Base-by-base conservation (phyloP, 1,140 invertebrate species). In the Caenorhabditis remanei region DNA sequence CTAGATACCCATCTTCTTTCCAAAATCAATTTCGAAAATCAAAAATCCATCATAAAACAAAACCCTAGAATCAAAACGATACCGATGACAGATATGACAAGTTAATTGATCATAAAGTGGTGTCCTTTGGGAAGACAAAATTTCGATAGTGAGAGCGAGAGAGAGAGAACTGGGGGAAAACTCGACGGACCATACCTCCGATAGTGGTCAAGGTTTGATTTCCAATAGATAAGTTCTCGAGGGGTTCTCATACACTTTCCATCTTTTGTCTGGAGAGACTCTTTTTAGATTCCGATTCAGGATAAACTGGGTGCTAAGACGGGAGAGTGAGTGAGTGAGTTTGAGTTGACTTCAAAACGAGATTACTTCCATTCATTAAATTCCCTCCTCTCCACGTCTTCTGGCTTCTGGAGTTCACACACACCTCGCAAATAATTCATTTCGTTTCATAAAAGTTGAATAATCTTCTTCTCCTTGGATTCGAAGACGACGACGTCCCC, bases 361-460 rank as follows among this genome's bases (percentile, higher is more conserved):
- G n/a, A 79, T 79, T 79, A 53, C 43, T 50, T 79, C 40, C 46
- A 79, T 79, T 79, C 71, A 79, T 79, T 50, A 79, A 79, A 79
- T 50, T 79, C 21, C 7, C 8, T 11, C 46, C n/a, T 7, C 2
- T 46, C 61, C 13, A 11, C 21, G 0, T 21, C 56, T n/a, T 58
- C 21, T 58, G 16, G 56, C 56, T 58, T 21, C 21, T 13, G 24
- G n/a, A 79, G 71, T 79, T 79, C 71, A 79, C 71, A 79, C 71
- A 79, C 71, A 19, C 71, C 46, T 50, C 11, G 5, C 8, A 46
- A 79, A 79, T 79, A 24, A 79, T 79, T 79, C 71, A 79, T 71
- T 41, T 43, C 32, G n/a, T 79, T 79, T 79, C 71, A 79, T 79
- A 79, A 79, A 79, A 79, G 71, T 79, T 50, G 71, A 79, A 79